Evolutionary conservation across 2,113 vertebrate species (phyloP), one percentile per base, ranked within the genome.

Genomic region (Madoqua kirkii): DNA sequence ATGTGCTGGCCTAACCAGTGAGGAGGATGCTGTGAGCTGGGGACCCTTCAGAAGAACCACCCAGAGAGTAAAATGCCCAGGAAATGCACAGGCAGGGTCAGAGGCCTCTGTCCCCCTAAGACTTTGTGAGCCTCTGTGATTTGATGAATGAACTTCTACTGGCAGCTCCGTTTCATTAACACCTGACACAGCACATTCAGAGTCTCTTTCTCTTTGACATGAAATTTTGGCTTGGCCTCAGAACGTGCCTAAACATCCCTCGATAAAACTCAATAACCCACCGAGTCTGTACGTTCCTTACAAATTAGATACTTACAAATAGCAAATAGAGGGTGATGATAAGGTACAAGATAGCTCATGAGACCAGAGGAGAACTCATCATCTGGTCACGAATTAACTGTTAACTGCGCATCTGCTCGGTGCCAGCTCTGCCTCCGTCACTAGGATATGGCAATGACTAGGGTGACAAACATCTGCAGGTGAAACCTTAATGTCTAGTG

Each of bases 371-470:
- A 9, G 23, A 62, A 60, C 13, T 59, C 52, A 7, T 14, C 25
- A 40, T 29, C 12, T 16, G 45, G 19, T 33, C 52, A 45, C 3
- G 36, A 3, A 21, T 13, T 14, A 89, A 29, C 31, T 27, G 21
- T 62, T 91, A 21, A 14, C 83, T 33, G 33, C 21, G 55, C 1
- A 13, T 6, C 48, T 52, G 1, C 17, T 45, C 19, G 9, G 12
- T 2, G 21, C 17, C 55, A 48, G 50, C 21, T 17, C 45, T 5
- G 3, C 87, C 40, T 90, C n/a, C 40, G 36, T 9, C 10, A 2
- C 23, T 1, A 16, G 57, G 57, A 6, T 4, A 3, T 1, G 43
- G 50, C 62, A 57, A 6, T 0, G 43, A 74, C 13, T 1, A 25
- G 33, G 52, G 87, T 13, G 33, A 14, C 64, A 85, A 25, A 8